Conservation (phyloP, 2,888 invertebrate genomes). For the Parnassius orleans region DNA sequence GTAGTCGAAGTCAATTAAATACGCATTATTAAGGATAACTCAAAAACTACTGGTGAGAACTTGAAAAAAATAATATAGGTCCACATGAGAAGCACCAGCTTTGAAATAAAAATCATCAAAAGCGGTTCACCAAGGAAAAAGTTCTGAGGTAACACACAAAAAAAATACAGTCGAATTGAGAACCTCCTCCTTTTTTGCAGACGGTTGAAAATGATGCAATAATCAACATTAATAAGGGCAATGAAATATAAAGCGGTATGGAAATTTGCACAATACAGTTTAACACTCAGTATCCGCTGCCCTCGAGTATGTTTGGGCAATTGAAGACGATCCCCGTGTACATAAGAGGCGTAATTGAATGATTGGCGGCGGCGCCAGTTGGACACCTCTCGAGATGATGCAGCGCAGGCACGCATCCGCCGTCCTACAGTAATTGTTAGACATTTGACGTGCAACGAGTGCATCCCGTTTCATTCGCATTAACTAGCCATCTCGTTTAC, state of each 20-base stretch:
- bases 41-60: no score
- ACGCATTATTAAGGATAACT: no score
- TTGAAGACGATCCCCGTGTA: slow-evolving; percentile 40
- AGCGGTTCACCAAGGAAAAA: no score
- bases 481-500: slow-evolving; percentile 21
- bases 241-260: slow-evolving; percentile 34
- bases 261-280: slow-evolving; percentile 21
- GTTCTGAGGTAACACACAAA: no score
- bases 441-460: slow-evolving; percentile 38
- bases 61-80: no score
- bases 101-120: no score
- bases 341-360: slow-evolving; percentile 62
- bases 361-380: slow-evolving; percentile 69
- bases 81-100: no score
- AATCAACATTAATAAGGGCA: neutral
- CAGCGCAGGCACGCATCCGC: slow-evolving; percentile 57
- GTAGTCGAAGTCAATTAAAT: no score
- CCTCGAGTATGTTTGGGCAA: slow-evolving; percentile 49
- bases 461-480: slow-evolving; percentile 29
- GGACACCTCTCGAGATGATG: slow-evolving; percentile 66
- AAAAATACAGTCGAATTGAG: no score
- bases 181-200: no score
- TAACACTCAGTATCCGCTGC: slow-evolving; percentile 33
- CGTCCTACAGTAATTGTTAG: slow-evolving; percentile 43
- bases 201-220: no score